These are phyloP conservation scores for Nasonia longicornis DNA, from an alignment of 1,140 invertebrate genomes.

Conservation along the genomic window DNA sequence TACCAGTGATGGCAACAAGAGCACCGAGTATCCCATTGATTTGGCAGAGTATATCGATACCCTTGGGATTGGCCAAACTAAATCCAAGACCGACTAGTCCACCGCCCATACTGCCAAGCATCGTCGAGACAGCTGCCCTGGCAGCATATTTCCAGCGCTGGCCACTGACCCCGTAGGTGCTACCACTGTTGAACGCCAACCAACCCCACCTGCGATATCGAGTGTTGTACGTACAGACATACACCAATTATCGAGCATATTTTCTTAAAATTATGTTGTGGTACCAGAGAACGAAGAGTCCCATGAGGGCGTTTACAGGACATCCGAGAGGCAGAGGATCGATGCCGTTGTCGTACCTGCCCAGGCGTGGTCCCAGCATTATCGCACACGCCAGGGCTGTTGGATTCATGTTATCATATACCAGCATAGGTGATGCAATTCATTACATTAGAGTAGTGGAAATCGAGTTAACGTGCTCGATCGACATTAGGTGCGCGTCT, in stretches of 20 bases:
- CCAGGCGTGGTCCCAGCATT: slow-evolving; percentile 90
- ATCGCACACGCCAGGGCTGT: slow-evolving; percentile 87
- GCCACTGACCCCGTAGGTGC: slow-evolving; percentile 81
- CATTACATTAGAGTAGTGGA: no score
- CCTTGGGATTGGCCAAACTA: slow-evolving; percentile 77
- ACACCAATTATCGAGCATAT: background rate
- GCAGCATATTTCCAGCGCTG: slow-evolving; percentile 90
- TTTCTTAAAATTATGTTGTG: background rate
- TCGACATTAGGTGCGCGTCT: no score
- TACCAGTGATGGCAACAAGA: slow-evolving; percentile 43
- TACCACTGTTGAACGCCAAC: slow-evolving; percentile 95
- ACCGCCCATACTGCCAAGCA: slow-evolving; percentile 90
- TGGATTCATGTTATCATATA: background rate
- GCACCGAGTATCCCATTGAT: slow-evolving; percentile 87
- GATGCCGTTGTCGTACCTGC: slow-evolving; percentile 83
- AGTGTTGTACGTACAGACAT: background rate
- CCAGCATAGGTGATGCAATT: no score
- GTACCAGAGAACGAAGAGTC: slow-evolving; percentile 90
- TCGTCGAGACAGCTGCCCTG: slow-evolving; percentile 88
- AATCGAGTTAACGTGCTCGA: no score
- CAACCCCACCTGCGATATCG: slow-evolving; percentile 81
- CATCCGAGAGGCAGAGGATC: slow-evolving; percentile 84
- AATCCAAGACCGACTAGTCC: slow-evolving; percentile 81
- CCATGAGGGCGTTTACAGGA: slow-evolving; percentile 91
- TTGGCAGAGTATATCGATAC: slow-evolving; percentile 85